Conservation (phyloP, 1,140 invertebrate species). For the Probaryconus sp. region DNA sequence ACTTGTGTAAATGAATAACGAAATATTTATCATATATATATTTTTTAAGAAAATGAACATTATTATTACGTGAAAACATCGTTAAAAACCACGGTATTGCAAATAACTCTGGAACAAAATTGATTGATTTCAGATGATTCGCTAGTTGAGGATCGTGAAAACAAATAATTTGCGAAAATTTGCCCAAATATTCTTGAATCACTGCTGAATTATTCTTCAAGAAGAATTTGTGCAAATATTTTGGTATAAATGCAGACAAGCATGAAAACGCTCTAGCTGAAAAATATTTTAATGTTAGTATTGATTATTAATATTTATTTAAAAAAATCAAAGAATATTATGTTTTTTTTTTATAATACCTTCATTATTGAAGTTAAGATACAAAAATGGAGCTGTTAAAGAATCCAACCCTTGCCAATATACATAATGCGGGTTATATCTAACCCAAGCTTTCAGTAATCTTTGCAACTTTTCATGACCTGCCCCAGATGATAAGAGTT, state of each 20-base stretch:
- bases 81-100: constrained; percentile 99
- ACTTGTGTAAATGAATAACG: no score
- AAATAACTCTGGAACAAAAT: constrained; percentile 98
- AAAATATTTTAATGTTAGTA: no score
- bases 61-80: constrained; percentile 97
- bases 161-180: constrained; percentile 97
- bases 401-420: constrained; percentile 99
- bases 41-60: constrained; percentile 23
- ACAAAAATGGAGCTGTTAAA: constrained; percentile 97
- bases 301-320: no score
- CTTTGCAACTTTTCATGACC: constrained; percentile 95
- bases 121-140: constrained; percentile 94
- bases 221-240: constrained; percentile 98
- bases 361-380: constrained; percentile 98
- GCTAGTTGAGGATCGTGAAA: constrained; percentile 96
- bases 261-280: constrained; percentile 95
- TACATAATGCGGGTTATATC: constrained; percentile 95
- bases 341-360: constrained; percentile 78
- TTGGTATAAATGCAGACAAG: constrained; percentile 95
- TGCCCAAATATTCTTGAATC: constrained; percentile 98
- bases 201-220: constrained; percentile 98
- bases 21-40: no score
- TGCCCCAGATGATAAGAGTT: constrained; percentile 93
- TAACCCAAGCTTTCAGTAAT: constrained; percentile 97
- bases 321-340: background rate